Conservation (phyloP, 2,113 vertebrate species). For the Pardalotus punctatus region DNA sequence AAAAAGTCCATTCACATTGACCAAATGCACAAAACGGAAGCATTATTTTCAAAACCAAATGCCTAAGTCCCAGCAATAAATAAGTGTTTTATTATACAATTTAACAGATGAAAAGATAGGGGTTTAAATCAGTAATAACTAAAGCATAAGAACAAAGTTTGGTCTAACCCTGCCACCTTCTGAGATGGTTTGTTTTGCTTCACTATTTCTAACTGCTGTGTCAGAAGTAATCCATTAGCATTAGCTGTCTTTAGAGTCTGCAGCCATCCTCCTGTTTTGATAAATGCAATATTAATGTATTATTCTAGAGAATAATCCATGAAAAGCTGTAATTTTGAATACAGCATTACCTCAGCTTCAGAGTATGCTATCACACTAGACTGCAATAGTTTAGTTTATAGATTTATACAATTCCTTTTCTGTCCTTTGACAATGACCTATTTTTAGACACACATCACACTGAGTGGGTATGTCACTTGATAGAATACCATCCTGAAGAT, state of each 20-base stretch:
- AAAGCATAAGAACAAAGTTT: neutral
- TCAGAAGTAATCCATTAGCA: neutral
- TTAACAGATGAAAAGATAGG: neutral
- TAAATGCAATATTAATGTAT: neutral
- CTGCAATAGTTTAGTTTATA: neutral
- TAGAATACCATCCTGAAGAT: conserved; percentile 70
- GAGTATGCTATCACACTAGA: neutral
- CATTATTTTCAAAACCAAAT: neutral
- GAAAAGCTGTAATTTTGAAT: neutral
- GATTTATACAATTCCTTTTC: conserved; percentile 19
- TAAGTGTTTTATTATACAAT: neutral
- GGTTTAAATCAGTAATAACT: neutral
- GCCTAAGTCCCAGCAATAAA: neutral
- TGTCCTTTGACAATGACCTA: conserved; percentile 63
- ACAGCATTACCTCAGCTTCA: neutral
- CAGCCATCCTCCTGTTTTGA: neutral
- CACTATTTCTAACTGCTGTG: neutral
- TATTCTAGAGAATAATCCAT: neutral
- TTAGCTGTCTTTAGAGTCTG: neutral
- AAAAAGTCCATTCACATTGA: neutral
- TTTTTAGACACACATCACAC: conserved; percentile 61
- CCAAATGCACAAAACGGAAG: neutral
- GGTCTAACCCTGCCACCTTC: neutral
- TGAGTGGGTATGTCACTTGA: conserved; percentile 70
- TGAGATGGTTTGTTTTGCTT: neutral